Conservation (phyloP, 2,797 vertebrate genomes). For the Labeo calbasu region DNA sequence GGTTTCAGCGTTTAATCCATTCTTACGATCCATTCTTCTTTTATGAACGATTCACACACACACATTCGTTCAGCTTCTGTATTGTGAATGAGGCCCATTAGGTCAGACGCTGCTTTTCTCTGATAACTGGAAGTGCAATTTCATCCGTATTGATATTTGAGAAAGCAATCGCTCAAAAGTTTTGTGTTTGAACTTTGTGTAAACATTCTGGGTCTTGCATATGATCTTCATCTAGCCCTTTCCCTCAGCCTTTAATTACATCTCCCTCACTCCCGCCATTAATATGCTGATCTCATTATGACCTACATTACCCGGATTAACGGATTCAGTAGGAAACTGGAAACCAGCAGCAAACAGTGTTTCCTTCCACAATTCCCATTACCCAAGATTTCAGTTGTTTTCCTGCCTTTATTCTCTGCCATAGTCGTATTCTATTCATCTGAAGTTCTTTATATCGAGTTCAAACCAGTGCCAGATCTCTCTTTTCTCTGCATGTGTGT, state of each 20-base stretch:
- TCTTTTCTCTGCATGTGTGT: conserved; percentile 13
- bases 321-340: conserved; percentile 79
- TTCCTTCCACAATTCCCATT: conserved; percentile 88
- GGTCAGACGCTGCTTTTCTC: not conserved
- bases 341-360: conserved; percentile 88
- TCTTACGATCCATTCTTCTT: not conserved
- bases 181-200: conserved; percentile 26
- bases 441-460: conserved; percentile 26
- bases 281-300: conserved; percentile 83
- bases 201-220: conserved; percentile 23
- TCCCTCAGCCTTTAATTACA: conserved; percentile 28
- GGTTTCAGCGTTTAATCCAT: not conserved
- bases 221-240: conserved; percentile 2
- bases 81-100: conserved; percentile 3
- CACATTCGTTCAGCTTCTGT: not conserved
- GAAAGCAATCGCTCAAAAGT: not conserved
- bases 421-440: conserved; percentile 67
- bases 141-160: not conserved
- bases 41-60: not conserved
- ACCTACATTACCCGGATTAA: conserved; percentile 81
- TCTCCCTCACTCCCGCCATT: conserved; percentile 65
- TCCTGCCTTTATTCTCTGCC: not conserved
- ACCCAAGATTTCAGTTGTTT: conserved; percentile 68
- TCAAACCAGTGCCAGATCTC: conserved; percentile 19
- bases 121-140: conserved; percentile 7